Evolutionary conservation across 2,888 invertebrate genomes (phyloP).

Genomic region (Aphidoletes aphidimyza): DNA sequence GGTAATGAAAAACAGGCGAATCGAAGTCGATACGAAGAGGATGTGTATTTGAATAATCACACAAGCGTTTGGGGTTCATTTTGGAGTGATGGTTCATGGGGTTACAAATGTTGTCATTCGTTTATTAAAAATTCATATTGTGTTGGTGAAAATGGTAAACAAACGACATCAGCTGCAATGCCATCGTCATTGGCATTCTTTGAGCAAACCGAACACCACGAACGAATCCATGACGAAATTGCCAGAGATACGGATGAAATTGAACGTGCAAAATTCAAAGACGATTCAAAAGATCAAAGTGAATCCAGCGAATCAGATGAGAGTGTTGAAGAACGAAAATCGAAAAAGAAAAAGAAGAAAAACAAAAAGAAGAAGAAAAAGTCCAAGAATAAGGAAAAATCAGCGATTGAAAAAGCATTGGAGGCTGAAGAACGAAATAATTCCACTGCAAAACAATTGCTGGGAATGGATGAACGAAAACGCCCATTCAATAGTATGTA

Average conservation of each 20-base stretch:
- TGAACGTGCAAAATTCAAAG: slow-evolving; percentile 61
- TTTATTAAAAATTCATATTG: slow-evolving; percentile 91
- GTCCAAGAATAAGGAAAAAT: slow-evolving; percentile 67
- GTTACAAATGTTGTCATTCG: slow-evolving; percentile 95
- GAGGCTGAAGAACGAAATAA: slow-evolving; percentile 73
- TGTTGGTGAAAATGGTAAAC: slow-evolving; percentile 69
- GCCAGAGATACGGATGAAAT: slow-evolving; percentile 54
- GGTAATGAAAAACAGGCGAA: slow-evolving; percentile 90
- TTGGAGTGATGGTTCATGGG: slow-evolving; percentile 95
- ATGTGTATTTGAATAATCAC: slow-evolving; percentile 91
- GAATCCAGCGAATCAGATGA: slow-evolving; percentile 56
- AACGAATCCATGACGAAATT: not conserved
- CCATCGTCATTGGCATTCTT: not conserved
- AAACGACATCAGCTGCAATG: not conserved
- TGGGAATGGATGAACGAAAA: slow-evolving; percentile 87
- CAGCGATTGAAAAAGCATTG: slow-evolving; percentile 67
- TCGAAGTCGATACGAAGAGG: slow-evolving; percentile 92
- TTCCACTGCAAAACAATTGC: slow-evolving; percentile 72
- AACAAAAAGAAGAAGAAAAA: slow-evolving; percentile 66
- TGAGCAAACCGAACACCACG: too few relatives aligned
- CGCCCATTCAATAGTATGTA: slow-evolving; percentile 93
- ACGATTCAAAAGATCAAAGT: slow-evolving; percentile 60
- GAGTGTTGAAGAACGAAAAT: slow-evolving; percentile 58
- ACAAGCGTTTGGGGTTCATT: slow-evolving; percentile 95
- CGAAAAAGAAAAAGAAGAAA: slow-evolving; percentile 60